These are phyloP conservation scores for Notolabrus celidotus DNA, from an alignment of 2,797 vertebrate species.

Conservation along the genomic window DNA sequence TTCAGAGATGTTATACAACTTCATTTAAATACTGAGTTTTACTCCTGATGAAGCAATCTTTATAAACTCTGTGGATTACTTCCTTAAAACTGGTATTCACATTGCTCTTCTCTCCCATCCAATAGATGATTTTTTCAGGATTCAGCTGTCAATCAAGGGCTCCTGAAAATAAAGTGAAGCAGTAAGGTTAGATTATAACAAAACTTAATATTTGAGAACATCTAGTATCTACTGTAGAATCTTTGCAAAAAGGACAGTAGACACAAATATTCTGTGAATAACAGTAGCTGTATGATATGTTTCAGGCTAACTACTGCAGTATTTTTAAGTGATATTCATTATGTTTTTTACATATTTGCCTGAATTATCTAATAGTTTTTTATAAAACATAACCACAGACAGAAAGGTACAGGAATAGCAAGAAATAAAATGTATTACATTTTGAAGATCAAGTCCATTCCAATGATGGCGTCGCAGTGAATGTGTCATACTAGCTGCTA, in stretches of 20 bases:
- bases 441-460: slow-evolving; percentile 70
- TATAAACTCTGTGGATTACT: neutral
- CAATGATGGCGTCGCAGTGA: slow-evolving; percentile 50
- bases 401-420: neutral
- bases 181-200: slow-evolving; percentile 8
- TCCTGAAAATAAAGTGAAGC: slow-evolving; percentile 70
- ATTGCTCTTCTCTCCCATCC: neutral
- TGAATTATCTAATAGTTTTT: neutral
- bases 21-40: neutral
- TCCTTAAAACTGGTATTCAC: neutral
- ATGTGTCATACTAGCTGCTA: slow-evolving; percentile 67
- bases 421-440: slow-evolving; percentile 61
- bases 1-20: neutral
- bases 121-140: slow-evolving; percentile 22
- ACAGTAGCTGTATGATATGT: neutral
- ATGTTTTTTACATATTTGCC: neutral
- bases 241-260: neutral
- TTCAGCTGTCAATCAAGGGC: slow-evolving; percentile 73
- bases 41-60: neutral
- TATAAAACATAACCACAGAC: neutral
- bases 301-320: neutral
- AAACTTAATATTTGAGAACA: neutral
- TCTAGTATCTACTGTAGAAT: neutral
- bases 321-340: neutral
- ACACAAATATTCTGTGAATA: neutral